Conservation (phyloP, 2,113 vertebrate genomes). For the human region GRCh38 chr9:3240501-3241000, state of each 20-base stretch:
- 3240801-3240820: not conserved
- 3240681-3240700: not conserved
- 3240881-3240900: not conserved
- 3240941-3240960: not conserved
- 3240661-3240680: not conserved
- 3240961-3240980: not conserved
- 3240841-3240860: not conserved
- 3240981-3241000: not conserved
- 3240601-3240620: not conserved
- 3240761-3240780: not conserved
- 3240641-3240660: not conserved
- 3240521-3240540: not conserved
- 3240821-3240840: not conserved
- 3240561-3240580: not conserved
- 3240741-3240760: not conserved
- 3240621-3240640: not conserved
- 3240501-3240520: not conserved
- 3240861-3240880: constrained; percentile 32
- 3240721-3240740: constrained; percentile 21
- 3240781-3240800: not conserved
- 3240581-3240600: not conserved
- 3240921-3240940: not conserved
- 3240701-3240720: not conserved
- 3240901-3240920: no score
- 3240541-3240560: not conserved